phyloP scores from a whole-genome alignment of 2,113 vertebrate genomes.

The Asarcornis scutulata region DNA sequence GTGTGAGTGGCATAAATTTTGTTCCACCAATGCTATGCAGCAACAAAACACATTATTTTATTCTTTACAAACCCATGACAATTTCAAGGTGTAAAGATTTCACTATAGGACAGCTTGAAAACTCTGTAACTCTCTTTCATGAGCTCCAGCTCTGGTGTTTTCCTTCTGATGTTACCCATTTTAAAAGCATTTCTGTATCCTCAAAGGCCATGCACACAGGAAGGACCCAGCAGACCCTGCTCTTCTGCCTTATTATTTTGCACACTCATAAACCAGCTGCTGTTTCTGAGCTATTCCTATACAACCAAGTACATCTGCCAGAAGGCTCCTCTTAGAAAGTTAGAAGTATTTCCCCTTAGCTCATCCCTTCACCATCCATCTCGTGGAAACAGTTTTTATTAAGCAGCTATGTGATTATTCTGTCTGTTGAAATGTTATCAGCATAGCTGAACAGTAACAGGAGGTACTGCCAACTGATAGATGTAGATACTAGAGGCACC shows the following conservation, averaged over 20 bases:
- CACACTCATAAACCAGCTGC: neutral
- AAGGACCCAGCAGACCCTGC: neutral
- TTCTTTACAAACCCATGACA: neutral
- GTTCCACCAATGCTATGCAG: neutral
- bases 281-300: neutral
- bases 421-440: neutral
- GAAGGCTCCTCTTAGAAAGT: neutral
- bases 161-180: neutral
- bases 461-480: neutral
- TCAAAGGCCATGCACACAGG: neutral
- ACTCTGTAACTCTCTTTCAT: neutral
- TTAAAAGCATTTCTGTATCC: neutral
- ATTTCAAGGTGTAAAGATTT: neutral
- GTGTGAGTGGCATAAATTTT: neutral
- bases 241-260: neutral
- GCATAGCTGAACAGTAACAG: neutral
- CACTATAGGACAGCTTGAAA: neutral
- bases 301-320: neutral
- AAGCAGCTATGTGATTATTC: neutral
- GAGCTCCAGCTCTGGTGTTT: neutral
- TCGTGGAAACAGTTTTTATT: neutral
- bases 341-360: neutral
- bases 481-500: neutral
- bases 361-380: neutral
- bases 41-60: neutral